A percentile compares a stretch with the other conserved stretches of the same genome.
Conservation (phyloP, 2,113 vertebrate species). For the Rhinoptilus africanus region DNA sequence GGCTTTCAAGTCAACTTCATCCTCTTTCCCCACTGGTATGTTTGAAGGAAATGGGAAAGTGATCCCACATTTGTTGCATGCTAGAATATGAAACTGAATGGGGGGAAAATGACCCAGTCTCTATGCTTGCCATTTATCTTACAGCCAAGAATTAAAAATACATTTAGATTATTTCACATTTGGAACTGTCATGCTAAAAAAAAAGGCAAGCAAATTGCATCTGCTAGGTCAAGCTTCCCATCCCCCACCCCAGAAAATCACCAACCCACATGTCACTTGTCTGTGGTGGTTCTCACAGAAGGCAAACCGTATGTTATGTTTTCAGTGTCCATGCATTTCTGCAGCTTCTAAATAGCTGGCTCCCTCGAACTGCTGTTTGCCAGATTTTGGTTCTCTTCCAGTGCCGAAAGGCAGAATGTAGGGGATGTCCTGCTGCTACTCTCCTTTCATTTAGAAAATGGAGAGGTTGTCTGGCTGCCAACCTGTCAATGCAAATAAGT, state of each 20-base stretch:
- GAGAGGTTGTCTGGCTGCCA: slow-evolving; percentile 60
- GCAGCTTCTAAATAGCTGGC: neutral
- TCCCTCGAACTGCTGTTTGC: neutral
- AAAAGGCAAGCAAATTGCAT: neutral
- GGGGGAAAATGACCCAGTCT: neutral
- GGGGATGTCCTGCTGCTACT: slow-evolving; percentile 53
- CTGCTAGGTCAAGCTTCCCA: neutral
- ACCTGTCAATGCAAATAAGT: slow-evolving; percentile 36
- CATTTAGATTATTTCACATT: neutral
- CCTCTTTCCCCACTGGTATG: neutral
- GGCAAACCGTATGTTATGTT: slow-evolving; percentile 20
- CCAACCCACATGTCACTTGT: neutral
- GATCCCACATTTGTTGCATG: neutral
- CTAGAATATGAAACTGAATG: neutral
- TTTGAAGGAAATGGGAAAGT: neutral
- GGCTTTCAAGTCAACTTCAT: neutral
- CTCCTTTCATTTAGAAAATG: slow-evolving; percentile 62
- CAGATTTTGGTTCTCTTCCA: slow-evolving; percentile 34
- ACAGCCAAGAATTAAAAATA: neutral
- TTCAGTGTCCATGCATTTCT: neutral
- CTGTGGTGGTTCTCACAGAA: slow-evolving; percentile 29
- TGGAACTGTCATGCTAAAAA: neutral
- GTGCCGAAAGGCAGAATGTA: neutral
- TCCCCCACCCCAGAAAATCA: neutral
- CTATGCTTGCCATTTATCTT: neutral